A percentile compares a stretch with the other conserved stretches of the same genome.
phyloP scores from a whole-genome alignment of 2,888 invertebrate species.

The Melinaea menophilus region DNA sequence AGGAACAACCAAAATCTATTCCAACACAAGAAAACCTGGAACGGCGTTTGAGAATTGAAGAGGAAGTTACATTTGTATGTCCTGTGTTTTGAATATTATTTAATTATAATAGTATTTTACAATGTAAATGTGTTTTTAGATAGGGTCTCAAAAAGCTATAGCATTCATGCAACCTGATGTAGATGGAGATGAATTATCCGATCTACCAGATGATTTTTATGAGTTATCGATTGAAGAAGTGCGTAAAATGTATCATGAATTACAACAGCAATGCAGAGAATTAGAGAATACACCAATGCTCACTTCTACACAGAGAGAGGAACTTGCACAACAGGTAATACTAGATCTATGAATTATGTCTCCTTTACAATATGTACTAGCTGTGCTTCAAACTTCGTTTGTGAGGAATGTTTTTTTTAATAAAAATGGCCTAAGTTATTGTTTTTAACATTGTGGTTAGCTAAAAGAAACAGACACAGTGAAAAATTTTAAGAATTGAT shows the following conservation, averaged over 20 bases:
- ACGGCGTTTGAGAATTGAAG: conserved; percentile 65
- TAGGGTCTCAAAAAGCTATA: conserved; percentile 86
- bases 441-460: too few relatives aligned
- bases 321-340: conserved; percentile 50
- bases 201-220: conserved; percentile 92
- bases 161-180: conserved; percentile 81
- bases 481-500: too few relatives aligned
- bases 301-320: conserved; percentile 68
- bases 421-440: too few relatives aligned
- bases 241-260: conserved; percentile 84
- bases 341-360: too few relatives aligned
- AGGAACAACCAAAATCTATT: conserved; percentile 17
- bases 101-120: neutral
- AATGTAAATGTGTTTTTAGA: conserved; percentile 59
- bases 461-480: too few relatives aligned
- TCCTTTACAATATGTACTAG: too few relatives aligned
- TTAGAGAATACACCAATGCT: conserved; percentile 85
- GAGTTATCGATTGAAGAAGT: conserved; percentile 91
- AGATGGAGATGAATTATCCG: conserved; percentile 78
- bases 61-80: conserved; percentile 72
- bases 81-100: neutral
- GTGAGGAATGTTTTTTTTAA: too few relatives aligned
- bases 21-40: conserved; percentile 52
- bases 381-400: too few relatives aligned
- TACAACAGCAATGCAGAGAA: conserved; percentile 80